Evolutionary conservation across 1,140 invertebrate species (phyloP), one percentile per base, ranked within the genome.

Genomic region (Glomeris maerens): DNA sequence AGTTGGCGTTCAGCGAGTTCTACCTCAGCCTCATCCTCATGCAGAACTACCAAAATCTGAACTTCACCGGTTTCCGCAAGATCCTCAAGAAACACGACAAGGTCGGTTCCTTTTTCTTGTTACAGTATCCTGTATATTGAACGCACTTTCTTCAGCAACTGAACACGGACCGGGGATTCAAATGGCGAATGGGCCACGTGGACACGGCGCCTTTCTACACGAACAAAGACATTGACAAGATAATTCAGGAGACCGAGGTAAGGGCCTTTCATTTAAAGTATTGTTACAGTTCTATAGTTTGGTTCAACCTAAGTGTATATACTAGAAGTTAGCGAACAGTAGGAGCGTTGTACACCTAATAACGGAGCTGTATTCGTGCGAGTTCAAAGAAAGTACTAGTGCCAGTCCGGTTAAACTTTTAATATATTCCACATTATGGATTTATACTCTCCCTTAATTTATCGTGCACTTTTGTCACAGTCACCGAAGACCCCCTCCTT

Each of bases 31-130:
- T 99, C 23, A 95, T 99, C 58, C 74, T 99, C 1, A 71, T 80
- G 41, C 78, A 80, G 63, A 81, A 81, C 61, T 79, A 77, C 60
- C 76, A 81, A 58, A 96, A 94, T 68, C 72, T 99, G 20, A 99
- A 99, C 72, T 95, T 92, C 60, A 98, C 95, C 14, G 96, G 96
- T 0, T 99, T 99, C 72, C 77, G 95, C 50, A 99, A 99, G 72
- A 99, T 99, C 63, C 74, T 98, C n/a, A 99, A 99, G 67, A 99
- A 99, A 71, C 95, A 99, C 68, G 96, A 99, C 69, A 99, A 99
- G 78, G 85, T 97, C n/a, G n/a, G n/a, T n/a, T n/a, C n/a, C n/a
- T n/a, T n/a, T n/a, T 55, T 52, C 57, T 26, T 54, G 23, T 20
- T 27, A 26, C 21, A 28, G 25, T n/a, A 26, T n/a, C n/a, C n/a